Percentiles rank a stretch among this genome's conserved stretches.
These are phyloP conservation scores for Apamea anceps DNA, from an alignment of 2,888 invertebrate species.

Conservation along the genomic window DNA sequence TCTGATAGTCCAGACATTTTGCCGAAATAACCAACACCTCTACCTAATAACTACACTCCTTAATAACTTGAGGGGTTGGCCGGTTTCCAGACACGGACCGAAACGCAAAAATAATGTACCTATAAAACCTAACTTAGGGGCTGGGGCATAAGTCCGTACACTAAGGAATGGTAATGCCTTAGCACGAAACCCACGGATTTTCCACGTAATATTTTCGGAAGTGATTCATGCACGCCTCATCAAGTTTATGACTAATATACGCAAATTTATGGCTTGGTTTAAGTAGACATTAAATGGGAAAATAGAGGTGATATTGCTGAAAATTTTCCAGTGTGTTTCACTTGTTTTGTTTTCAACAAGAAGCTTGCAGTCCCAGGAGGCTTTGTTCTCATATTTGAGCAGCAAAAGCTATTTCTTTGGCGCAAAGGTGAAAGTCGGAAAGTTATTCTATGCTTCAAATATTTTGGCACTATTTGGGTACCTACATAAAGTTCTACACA, in stretches of 20 bases:
- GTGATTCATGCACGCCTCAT: conserved; percentile 44
- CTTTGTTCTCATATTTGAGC: not conserved
- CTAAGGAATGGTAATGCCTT: conserved; percentile 18
- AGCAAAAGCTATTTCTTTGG: not conserved
- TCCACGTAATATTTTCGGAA: conserved; percentile 31
- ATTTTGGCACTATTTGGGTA: not conserved
- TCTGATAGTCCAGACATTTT: not conserved
- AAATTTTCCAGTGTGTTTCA: not conserved
- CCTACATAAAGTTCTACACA: not conserved
- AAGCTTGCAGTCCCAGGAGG: not conserved
- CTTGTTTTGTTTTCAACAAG: not conserved
- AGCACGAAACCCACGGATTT: conserved; percentile 18
- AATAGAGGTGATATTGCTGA: not conserved
- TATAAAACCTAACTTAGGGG: conserved; percentile 8
- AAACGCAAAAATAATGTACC: conserved; percentile 30
- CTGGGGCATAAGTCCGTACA: not conserved
- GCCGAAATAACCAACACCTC: not conserved
- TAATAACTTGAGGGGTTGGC: conserved; percentile 35
- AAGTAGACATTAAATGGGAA: conserved; percentile 8
- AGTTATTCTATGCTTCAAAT: not conserved
- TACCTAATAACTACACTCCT: conserved; percentile 1
- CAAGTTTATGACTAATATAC: conserved; percentile 38
- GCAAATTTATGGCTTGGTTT: not conserved
- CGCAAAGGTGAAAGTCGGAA: not conserved
- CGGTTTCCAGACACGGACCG: not conserved